phyloP scores from a whole-genome alignment of 2,888 invertebrate genomes.

The Drosophila heteroneura region DNA sequence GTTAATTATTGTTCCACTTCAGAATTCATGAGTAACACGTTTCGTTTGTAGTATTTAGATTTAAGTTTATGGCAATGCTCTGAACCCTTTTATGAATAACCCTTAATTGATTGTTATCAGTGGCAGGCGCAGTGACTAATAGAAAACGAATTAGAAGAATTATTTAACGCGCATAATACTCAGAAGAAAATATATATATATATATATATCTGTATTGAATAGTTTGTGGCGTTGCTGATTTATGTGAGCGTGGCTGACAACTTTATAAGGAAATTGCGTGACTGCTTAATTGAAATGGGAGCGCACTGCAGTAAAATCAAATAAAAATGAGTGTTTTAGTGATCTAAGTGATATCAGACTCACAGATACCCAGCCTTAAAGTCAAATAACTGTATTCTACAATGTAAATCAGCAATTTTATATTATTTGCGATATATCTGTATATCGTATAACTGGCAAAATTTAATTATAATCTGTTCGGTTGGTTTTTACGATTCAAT shows the following conservation, averaged over 20 bases:
- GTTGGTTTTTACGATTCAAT: neutral
- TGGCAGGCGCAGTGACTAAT: neutral
- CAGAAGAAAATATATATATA: conserved; percentile 25
- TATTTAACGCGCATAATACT: conserved; percentile 40
- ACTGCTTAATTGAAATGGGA: conserved; percentile 75
- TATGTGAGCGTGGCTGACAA: conserved; percentile 66
- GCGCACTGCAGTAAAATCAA: conserved; percentile 2
- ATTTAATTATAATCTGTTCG: no score
- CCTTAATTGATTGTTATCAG: conserved; percentile 15
- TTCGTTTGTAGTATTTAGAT: neutral
- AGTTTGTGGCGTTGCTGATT: conserved; percentile 57
- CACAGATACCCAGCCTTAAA: conserved; percentile 8
- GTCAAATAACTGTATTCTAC: neutral
- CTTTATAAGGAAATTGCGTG: conserved; percentile 74
- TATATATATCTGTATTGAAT: conserved; percentile 8
- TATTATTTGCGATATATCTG: neutral
- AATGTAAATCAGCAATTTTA: neutral
- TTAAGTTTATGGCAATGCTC: neutral
- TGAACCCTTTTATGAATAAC: neutral
- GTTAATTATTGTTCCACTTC: conserved; percentile 4
- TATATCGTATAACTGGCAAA: neutral
- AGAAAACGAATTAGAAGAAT: conserved; percentile 17
- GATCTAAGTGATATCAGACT: neutral
- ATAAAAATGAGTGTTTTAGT: conserved; percentile 3
- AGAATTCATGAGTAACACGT: neutral